Evolutionary conservation across 2,888 invertebrate species (phyloP).

Genomic region (Chloromyia formosa): DNA sequence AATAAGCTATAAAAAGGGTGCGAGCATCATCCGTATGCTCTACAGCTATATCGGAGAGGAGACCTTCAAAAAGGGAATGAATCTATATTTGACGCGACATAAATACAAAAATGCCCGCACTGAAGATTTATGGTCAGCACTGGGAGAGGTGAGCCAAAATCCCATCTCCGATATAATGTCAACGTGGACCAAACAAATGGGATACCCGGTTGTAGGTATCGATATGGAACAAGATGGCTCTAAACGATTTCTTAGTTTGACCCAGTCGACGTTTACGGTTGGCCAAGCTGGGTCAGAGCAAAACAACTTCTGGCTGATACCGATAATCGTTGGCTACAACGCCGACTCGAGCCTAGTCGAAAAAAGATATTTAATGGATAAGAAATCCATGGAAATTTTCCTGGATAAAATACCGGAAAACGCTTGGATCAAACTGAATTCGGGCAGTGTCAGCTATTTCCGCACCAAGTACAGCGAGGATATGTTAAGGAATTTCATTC

Average conservation of each 20-base stretch:
- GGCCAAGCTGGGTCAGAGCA: constrained; percentile 74
- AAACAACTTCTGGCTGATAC: constrained; percentile 85
- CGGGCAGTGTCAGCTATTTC: constrained; percentile 88
- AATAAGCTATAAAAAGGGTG: constrained; percentile 96
- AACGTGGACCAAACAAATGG: constrained; percentile 91
- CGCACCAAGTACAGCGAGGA: constrained; percentile 84
- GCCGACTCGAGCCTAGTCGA: constrained; percentile 73
- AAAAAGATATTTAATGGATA: constrained; percentile 72
- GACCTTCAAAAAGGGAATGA: constrained; percentile 93
- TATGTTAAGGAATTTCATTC: constrained; percentile 79
- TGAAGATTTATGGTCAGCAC: constrained; percentile 90
- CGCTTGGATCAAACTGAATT: constrained; percentile 92
- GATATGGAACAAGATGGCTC: constrained; percentile 70
- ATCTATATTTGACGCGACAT: constrained; percentile 85
- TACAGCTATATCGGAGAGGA: constrained; percentile 92
- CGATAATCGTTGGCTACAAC: constrained; percentile 84
- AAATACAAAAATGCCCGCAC: constrained; percentile 92
- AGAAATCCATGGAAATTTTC: constrained; percentile 72
- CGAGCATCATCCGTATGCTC: constrained; percentile 93
- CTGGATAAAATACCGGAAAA: constrained; percentile 74
- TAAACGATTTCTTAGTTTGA: constrained; percentile 74
- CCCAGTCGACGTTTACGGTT: constrained; percentile 87
- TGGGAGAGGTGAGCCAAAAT: constrained; percentile 88
- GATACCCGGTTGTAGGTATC: constrained; percentile 85
- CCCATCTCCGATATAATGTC: constrained; percentile 81